Evolutionary conservation across 2,113 vertebrate genomes (phyloP).

Genomic region (Oryzias celebensis): DNA sequence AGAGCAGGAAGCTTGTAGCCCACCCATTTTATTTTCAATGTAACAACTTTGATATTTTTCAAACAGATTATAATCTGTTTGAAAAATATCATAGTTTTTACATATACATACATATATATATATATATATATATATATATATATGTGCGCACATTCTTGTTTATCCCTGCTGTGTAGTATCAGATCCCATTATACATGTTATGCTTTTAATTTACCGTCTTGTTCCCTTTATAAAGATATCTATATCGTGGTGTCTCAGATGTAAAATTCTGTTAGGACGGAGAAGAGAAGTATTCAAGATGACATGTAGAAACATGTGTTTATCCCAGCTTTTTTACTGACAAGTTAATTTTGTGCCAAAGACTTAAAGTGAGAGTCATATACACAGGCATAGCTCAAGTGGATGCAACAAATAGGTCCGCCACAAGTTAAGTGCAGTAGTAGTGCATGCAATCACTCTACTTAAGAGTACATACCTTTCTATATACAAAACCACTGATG

Average conservation of each 20-base stretch:
- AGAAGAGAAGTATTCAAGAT: slow-evolving; percentile 30
- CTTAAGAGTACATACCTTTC: slow-evolving; percentile 1
- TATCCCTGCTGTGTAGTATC: too few relatives aligned
- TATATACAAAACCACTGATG: slow-evolving; percentile 4
- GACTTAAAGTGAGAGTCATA: slow-evolving; percentile 48
- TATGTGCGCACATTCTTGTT: too few relatives aligned
- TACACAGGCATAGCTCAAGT: slow-evolving; percentile 42
- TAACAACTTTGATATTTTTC: too few relatives aligned
- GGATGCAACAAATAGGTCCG: slow-evolving; percentile 42
- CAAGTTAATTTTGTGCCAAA: slow-evolving; percentile 39
- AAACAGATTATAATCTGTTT: too few relatives aligned
- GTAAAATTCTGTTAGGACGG: slow-evolving; percentile 16
- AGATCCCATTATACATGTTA: too few relatives aligned
- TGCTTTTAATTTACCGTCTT: not conserved
- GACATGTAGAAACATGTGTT: slow-evolving; percentile 46
- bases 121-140: too few relatives aligned
- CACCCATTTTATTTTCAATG: too few relatives aligned
- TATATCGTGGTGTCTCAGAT: not conserved
- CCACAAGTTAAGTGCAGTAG: slow-evolving; percentile 36
- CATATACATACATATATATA: too few relatives aligned
- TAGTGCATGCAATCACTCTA: slow-evolving; percentile 19
- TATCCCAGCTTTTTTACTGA: slow-evolving; percentile 28
- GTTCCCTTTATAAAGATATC: not conserved
- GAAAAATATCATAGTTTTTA: too few relatives aligned
- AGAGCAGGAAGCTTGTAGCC: too few relatives aligned